phyloP scores from a whole-genome alignment of 2,113 vertebrate species.

The Girardinichthys multiradiatus region DNA sequence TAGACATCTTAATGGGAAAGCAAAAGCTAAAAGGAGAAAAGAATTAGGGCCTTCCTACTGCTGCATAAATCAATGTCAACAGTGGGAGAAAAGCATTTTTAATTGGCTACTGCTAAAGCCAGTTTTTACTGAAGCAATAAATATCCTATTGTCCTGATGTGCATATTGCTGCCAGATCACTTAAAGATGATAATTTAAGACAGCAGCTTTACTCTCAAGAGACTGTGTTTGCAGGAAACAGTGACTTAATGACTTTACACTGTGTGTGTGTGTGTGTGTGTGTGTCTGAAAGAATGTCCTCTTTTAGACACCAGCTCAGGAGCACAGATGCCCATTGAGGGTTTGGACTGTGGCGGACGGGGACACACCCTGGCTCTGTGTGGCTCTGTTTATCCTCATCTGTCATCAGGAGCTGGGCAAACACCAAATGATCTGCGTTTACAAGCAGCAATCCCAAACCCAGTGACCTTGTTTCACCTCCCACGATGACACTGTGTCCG shows the following conservation, averaged over 20 bases:
- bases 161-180: neutral
- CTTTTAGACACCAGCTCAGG: conserved; percentile 58
- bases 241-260: conserved; percentile 16
- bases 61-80: conserved; percentile 2
- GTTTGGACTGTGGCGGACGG: conserved; percentile 55
- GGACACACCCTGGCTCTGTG: conserved; percentile 68
- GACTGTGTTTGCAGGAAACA: neutral
- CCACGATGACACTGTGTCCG: conserved; percentile 27
- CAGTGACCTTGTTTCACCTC: conserved; percentile 35
- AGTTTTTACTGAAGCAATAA: neutral
- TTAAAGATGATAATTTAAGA: conserved; percentile 23
- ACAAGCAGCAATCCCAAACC: conserved; percentile 16
- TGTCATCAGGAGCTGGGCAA: conserved; percentile 16
- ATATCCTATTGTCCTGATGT: conserved; percentile 3
- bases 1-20: conserved; percentile 6
- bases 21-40: conserved; percentile 40
- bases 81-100: neutral
- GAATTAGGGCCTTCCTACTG: neutral
- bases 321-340: conserved; percentile 74
- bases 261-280: conserved; percentile 7
- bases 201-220: conserved; percentile 33
- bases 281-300: conserved; percentile 56
- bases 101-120: neutral
- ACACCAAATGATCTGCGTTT: neutral
- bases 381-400: conserved; percentile 39